A percentile compares a stretch with the other conserved stretches of the same genome.
These are phyloP conservation scores for Abramis brama DNA, from an alignment of 2,113 vertebrate species.

Conservation along the genomic window DNA sequence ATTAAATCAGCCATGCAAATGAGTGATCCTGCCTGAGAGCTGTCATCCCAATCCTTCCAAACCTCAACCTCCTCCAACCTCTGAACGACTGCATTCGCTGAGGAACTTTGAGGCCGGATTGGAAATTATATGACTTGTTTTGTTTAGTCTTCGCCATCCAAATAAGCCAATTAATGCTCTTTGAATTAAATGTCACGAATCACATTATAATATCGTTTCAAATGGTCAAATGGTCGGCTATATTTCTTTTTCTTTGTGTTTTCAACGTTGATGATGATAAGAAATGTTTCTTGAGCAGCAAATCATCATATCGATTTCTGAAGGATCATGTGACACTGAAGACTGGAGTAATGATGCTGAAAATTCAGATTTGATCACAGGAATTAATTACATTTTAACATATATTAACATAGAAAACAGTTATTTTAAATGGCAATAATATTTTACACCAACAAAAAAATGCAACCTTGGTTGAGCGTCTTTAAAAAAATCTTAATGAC, in stretches of 20 bases:
- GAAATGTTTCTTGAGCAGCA: background rate
- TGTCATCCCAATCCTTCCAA: background rate
- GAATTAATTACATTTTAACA: background rate
- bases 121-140: background rate
- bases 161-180: background rate
- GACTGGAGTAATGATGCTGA: background rate
- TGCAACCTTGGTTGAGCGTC: background rate
- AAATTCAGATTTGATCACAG: background rate
- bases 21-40: slow-evolving; percentile 33
- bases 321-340: background rate
- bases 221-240: background rate
- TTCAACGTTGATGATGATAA: no score
- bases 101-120: background rate
- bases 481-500: background rate
- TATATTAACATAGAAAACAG: background rate
- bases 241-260: background rate
- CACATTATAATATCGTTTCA: background rate
- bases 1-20: slow-evolving; percentile 55
- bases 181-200: background rate
- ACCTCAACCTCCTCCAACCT: slow-evolving; percentile 12
- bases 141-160: background rate
- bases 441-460: background rate
- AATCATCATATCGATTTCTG: background rate
- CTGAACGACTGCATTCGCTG: background rate
- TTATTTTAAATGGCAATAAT: background rate